Evolutionary conservation across 2,797 vertebrate genomes (phyloP), one percentile per base, ranked within the genome.

Genomic region (Notoglanidium macrostoma): DNA sequence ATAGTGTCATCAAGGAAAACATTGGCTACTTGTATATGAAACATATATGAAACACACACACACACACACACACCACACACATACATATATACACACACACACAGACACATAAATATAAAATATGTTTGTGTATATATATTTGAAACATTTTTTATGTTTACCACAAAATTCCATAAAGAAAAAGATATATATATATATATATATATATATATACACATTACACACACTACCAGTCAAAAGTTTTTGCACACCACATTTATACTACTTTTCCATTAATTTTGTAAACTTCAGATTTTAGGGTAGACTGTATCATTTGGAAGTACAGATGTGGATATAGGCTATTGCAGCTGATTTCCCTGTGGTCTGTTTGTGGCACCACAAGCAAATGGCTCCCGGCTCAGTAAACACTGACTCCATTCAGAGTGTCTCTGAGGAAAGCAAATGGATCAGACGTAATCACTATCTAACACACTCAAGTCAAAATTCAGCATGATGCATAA

Each of bases 381-480:
- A 83, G 85, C 65, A 83, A 83, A 54, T 46, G 35, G 23, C 85
- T 46, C 26, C 21, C 17, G 14, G 72, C 86, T 68, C 23, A 51
- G 35, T 86, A 68, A 79, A 61, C 17, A 40, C 85, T 14, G 49
- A 29, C 85, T 83, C 54, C 54, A 65, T 85, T 74, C 87, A 55
- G 35, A 40, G 46, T 5, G 26, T 72, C 74, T 74, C 77, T 83
- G 19, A n/a, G 51, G 72, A 85, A 83, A 83, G 67, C 9, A 26
- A 51, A 49, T 17, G 65, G 79, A 83, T 76, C 72, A 70, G 82
- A 77, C 40, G 46, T 77, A 85, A 59, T 67, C 86, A 68, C 73
- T 70, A 79, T 81, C 68, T 86, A 83, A 89, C 88, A 89, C 88
- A 85, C 49, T 85, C 49, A 26, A 83, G 82, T 87, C 77, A 88